A percentile compares a stretch with the other conserved stretches of the same genome.
Conservation (phyloP, 2,888 invertebrate genomes). For the Parthenolecanium corni region DNA sequence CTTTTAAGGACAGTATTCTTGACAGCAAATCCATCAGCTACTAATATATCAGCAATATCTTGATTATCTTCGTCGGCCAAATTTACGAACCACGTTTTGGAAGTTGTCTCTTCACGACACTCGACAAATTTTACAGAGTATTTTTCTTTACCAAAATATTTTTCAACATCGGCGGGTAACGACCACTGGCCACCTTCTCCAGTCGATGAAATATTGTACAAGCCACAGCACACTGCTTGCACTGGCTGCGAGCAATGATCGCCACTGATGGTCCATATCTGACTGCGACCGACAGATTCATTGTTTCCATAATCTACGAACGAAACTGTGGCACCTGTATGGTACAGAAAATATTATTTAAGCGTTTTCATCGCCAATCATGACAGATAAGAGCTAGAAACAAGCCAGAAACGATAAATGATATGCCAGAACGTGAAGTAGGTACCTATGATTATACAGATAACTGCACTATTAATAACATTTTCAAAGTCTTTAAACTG, state of each 20-base stretch:
- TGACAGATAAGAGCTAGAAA: too few relatives aligned
- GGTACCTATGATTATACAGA: too few relatives aligned
- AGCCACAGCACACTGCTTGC: conserved; percentile 57
- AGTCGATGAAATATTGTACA: conserved; percentile 49
- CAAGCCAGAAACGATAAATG: too few relatives aligned
- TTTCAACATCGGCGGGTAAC: conserved; percentile 43
- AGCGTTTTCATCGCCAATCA: too few relatives aligned
- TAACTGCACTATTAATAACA: too few relatives aligned
- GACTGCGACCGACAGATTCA: conserved; percentile 43
- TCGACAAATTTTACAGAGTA: conserved; percentile 50
- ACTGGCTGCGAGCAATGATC: conserved; percentile 59
- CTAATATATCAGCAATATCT: conserved; percentile 16
- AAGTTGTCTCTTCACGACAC: conserved; percentile 41
- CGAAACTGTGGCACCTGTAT: conserved; percentile 41
- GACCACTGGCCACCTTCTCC: conserved; percentile 47
- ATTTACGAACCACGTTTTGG: conserved; percentile 10
- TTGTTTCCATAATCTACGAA: conserved; percentile 69
- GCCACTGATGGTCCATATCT: conserved; percentile 39
- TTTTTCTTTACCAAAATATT: conserved; percentile 50
- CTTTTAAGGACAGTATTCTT: conserved; percentile 36
- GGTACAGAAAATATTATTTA: not conserved
- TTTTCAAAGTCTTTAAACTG: too few relatives aligned
- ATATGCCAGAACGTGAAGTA: too few relatives aligned
- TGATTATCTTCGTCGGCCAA: conserved; percentile 1
- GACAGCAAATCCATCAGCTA: conserved; percentile 10